These are phyloP conservation scores for Charanyca ferruginea DNA, from an alignment of 2,888 invertebrate species.

Conservation along the genomic window DNA sequence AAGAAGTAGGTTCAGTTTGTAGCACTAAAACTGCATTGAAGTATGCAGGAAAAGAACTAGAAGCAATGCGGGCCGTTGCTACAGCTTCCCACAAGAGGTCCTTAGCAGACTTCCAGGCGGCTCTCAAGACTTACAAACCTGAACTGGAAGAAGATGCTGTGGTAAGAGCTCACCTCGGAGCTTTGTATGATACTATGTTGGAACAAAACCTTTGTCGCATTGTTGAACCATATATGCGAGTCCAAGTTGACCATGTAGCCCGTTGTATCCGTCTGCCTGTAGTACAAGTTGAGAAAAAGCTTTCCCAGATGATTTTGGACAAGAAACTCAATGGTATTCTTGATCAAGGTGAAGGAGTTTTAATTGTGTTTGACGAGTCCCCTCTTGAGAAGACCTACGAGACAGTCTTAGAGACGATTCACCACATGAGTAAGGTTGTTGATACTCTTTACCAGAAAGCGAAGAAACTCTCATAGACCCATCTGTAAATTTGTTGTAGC, in stretches of 20 bases:
- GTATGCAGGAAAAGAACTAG: conserved; percentile 98
- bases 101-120: conserved; percentile 98
- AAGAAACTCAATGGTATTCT: conserved; percentile 99
- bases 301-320: conserved; percentile 99
- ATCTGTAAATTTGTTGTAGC: conserved; percentile 87
- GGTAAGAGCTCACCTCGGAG: conserved; percentile 98
- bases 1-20: conserved; percentile 98
- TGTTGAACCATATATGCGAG: conserved; percentile 99
- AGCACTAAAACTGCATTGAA: conserved; percentile 99
- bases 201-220: conserved; percentile 99
- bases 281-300: conserved; percentile 98
- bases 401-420: conserved; percentile 98
- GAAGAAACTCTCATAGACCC: conserved; percentile 97
- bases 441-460: conserved; percentile 99
- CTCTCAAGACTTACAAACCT: conserved; percentile 95
- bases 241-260: conserved; percentile 98
- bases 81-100: conserved; percentile 99
- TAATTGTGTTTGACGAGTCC: conserved; percentile 99
- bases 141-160: conserved; percentile 99
- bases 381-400: conserved; percentile 99
- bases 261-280: conserved; percentile 97
- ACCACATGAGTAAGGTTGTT: conserved; percentile 99
- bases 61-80: conserved; percentile 99
- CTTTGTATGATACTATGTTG: conserved; percentile 99
- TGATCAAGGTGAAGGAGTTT: conserved; percentile 99